Percentiles rank a stretch among this genome's conserved stretches.
phyloP scores from a whole-genome alignment of 2,113 vertebrate species.

The Isichthys henryi region DNA sequence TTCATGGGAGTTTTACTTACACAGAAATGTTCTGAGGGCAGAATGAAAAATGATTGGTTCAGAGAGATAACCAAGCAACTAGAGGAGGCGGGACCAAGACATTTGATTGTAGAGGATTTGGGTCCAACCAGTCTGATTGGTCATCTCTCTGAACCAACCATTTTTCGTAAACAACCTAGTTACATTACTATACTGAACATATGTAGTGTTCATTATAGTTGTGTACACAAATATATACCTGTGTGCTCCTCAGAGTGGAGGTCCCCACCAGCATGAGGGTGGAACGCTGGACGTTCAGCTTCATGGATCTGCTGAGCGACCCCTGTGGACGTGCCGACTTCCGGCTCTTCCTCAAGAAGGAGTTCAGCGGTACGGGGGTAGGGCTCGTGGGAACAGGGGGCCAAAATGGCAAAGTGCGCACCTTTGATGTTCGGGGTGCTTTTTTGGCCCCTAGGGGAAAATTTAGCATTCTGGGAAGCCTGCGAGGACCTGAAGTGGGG shows the following conservation, averaged over 20 bases:
- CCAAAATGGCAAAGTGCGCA: neutral
- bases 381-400: neutral
- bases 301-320: slow-evolving; percentile 83
- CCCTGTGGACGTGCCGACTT: slow-evolving; percentile 85
- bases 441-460: slow-evolving; percentile 69
- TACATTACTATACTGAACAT: no score
- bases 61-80: neutral
- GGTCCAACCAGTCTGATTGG: neutral
- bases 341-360: slow-evolving; percentile 94
- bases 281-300: slow-evolving; percentile 91
- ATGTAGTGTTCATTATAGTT: neutral
- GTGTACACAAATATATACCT: neutral
- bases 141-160: neutral
- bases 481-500: slow-evolving; percentile 93
- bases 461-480: slow-evolving; percentile 95
- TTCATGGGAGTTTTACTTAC: neutral
- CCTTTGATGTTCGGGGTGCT: neutral
- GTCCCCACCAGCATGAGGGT: slow-evolving; percentile 86
- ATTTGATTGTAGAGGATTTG: no score
- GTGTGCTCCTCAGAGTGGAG: slow-evolving; percentile 64
- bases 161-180: neutral
- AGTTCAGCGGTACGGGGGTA: slow-evolving; percentile 80
- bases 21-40: neutral
- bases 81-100: neutral
- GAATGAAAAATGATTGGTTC: neutral